These are phyloP conservation scores for Anabacerthia variegaticeps DNA, from an alignment of 2,797 vertebrate genomes.

Conservation along the genomic window DNA sequence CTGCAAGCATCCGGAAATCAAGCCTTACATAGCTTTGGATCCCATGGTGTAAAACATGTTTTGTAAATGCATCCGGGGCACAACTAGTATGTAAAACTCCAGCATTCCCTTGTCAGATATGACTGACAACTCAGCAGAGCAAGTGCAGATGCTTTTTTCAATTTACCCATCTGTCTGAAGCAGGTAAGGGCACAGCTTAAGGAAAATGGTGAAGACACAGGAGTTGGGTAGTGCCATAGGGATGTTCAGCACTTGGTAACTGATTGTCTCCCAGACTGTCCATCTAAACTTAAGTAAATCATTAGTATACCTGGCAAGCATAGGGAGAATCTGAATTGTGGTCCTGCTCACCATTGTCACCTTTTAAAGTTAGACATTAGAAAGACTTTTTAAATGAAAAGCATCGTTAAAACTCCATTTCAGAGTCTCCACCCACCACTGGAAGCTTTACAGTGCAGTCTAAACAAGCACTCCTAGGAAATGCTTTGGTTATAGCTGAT, in stretches of 20 bases:
- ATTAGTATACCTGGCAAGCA: not conserved
- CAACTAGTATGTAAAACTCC: not conserved
- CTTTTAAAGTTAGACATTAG: not conserved
- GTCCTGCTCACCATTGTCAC: not conserved
- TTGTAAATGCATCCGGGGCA: not conserved
- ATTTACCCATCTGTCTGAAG: not conserved
- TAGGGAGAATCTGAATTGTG: not conserved
- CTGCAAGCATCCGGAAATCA: not conserved
- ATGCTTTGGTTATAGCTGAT: not conserved
- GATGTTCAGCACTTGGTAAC: not conserved
- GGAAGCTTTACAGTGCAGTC: not conserved
- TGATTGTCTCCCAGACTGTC: not conserved
- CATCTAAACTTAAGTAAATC: not conserved
- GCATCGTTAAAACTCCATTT: not conserved
- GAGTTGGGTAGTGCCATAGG: not conserved
- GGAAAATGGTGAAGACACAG: not conserved
- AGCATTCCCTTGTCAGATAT: not conserved
- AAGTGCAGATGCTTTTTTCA: not conserved
- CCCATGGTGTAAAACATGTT: not conserved
- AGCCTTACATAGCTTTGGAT: not conserved
- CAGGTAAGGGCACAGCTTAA: not conserved
- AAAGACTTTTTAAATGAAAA: not conserved
- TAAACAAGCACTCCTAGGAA: not conserved
- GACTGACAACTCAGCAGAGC: not conserved
- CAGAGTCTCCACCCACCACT: not conserved